Percentiles rank a stretch among this genome's conserved stretches.
Evolutionary conservation across 2,888 invertebrate species (phyloP).

Genomic region (Stenotaenia linearis): DNA sequence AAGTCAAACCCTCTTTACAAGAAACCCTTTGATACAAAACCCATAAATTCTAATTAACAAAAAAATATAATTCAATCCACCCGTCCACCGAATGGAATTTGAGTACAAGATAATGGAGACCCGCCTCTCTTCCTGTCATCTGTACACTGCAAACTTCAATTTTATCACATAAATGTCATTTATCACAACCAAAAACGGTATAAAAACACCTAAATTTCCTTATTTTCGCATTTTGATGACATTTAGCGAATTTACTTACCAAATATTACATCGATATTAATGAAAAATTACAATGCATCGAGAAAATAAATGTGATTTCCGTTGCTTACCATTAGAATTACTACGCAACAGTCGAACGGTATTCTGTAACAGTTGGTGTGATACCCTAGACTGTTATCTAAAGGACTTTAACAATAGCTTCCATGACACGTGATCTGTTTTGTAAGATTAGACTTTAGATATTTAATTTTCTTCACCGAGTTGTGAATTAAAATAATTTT

Average conservation of each 20-base stretch:
- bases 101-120: not conserved
- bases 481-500: no score
- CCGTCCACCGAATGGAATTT: not conserved
- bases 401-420: not conserved
- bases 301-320: no score
- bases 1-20: not conserved
- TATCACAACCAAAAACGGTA: not conserved
- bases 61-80: conserved; percentile 3
- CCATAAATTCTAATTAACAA: not conserved
- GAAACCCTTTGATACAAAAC: not conserved
- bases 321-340: not conserved
- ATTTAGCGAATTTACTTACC: not conserved
- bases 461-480: not conserved
- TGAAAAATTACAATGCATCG: no score
- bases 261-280: not conserved
- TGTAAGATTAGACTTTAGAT: not conserved
- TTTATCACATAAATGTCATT: not conserved
- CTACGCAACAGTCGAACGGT: not conserved
- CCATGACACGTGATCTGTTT: not conserved
- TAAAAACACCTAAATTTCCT: not conserved
- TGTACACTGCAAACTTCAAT: not conserved
- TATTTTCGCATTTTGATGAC: no score
- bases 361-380: not conserved
- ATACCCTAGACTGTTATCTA: not conserved
- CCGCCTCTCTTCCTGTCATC: not conserved